These are phyloP conservation scores for Eurois occulta DNA, from an alignment of 2,888 invertebrate species.

Conservation along the genomic window DNA sequence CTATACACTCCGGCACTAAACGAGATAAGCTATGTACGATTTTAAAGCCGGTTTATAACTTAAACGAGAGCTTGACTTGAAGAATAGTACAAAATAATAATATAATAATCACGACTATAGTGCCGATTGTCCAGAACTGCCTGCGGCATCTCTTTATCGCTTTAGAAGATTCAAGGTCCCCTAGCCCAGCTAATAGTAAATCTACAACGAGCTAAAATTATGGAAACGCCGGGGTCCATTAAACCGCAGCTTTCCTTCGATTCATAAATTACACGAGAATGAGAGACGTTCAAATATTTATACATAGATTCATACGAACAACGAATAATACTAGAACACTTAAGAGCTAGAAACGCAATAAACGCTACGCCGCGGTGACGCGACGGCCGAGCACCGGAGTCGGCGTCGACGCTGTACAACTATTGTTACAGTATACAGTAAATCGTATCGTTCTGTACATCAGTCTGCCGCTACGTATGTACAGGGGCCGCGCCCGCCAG, in stretches of 20 bases:
- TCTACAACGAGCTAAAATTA: conserved; percentile 89
- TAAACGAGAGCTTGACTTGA: conserved; percentile 90
- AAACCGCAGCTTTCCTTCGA: conserved; percentile 85
- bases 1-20: conserved; percentile 90
- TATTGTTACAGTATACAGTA: conserved; percentile 83
- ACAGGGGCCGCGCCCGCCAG: conserved; percentile 76
- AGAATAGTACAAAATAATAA: conserved; percentile 87
- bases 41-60: conserved; percentile 88
- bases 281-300: conserved; percentile 90
- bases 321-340: conserved; percentile 91
- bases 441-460: conserved; percentile 86
- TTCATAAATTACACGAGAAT: conserved; percentile 90
- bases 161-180: conserved; percentile 90
- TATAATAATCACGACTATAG: conserved; percentile 89
- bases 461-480: conserved; percentile 87
- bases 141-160: conserved; percentile 86
- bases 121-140: conserved; percentile 90
- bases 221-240: conserved; percentile 82
- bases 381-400: conserved; percentile 84
- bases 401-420: conserved; percentile 87
- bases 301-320: conserved; percentile 91
- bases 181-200: conserved; percentile 90
- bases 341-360: conserved; percentile 85
- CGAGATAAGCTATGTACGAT: conserved; percentile 89
- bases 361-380: conserved; percentile 84